Evolutionary conservation across 2,888 invertebrate species (phyloP).

Genomic region (Falcaria lacertinaria): DNA sequence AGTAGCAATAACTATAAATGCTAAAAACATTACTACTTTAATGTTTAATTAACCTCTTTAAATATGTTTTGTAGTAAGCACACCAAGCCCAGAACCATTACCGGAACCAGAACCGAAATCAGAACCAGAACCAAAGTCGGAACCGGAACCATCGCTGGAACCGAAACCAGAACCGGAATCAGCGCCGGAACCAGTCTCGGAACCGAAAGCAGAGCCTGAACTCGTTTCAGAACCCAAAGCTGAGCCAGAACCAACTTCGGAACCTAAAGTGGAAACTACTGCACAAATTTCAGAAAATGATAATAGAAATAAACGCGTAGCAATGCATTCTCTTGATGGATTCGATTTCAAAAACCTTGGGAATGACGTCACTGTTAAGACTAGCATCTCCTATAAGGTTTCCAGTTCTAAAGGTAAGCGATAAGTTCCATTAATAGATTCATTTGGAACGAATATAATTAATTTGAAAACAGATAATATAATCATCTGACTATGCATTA

Average conservation of each 20-base stretch:
- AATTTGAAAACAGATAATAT: too few relatives aligned
- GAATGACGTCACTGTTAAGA: constrained; percentile 86
- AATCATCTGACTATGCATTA: too few relatives aligned
- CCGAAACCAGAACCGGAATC: constrained; percentile 35
- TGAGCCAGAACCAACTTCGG: constrained; percentile 53
- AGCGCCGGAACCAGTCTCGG: constrained; percentile 48
- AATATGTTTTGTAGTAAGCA: constrained; percentile 33
- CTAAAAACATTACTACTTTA: too few relatives aligned
- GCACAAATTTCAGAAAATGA: constrained; percentile 41
- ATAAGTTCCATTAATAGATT: too few relatives aligned
- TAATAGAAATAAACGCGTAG: constrained; percentile 78
- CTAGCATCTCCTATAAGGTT: constrained; percentile 89
- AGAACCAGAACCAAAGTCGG: constrained; percentile 39
- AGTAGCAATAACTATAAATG: constrained; percentile 14
- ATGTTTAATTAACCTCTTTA: neutral
- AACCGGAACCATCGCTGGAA: constrained; percentile 35
- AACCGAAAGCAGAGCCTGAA: constrained; percentile 57
- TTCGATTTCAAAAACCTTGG: constrained; percentile 70
- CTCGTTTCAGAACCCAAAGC: constrained; percentile 55
- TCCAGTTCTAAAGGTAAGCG: constrained; percentile 79
- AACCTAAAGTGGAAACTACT: constrained; percentile 59
- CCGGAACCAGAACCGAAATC: constrained; percentile 39
- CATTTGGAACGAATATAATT: too few relatives aligned
- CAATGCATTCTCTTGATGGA: constrained; percentile 68
- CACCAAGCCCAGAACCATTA: constrained; percentile 39